Percentiles rank a stretch among this genome's conserved stretches.
Conservation (phyloP, 1,140 invertebrate genomes). For the Globodera ellingtonae region DNA sequence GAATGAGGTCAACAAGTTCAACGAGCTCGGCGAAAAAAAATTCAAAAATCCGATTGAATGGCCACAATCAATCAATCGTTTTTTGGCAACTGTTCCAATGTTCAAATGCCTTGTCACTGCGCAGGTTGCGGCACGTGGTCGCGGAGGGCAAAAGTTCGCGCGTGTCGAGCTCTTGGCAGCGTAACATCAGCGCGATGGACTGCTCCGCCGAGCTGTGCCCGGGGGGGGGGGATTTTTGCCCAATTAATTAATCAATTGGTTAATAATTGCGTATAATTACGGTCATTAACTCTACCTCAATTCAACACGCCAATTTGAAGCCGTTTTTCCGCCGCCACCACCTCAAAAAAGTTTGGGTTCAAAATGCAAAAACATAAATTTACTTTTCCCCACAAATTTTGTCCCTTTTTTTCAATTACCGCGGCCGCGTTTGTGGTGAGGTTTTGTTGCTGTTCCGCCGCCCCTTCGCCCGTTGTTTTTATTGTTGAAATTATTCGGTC, state of each 20-base stretch:
- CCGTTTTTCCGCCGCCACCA: too few relatives aligned
- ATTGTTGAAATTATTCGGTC: background rate
- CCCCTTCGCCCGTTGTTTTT: background rate
- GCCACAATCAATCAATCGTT: background rate
- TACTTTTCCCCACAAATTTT: background rate
- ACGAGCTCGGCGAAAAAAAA: too few relatives aligned
- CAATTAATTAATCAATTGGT: too few relatives aligned
- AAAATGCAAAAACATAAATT: too few relatives aligned
- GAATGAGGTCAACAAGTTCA: background rate
- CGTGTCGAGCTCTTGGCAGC: constrained; percentile 45
- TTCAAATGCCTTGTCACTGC: constrained; percentile 37
- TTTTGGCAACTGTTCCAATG: background rate
- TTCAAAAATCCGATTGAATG: background rate
- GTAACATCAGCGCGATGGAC: constrained; percentile 27
- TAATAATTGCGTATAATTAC: too few relatives aligned
- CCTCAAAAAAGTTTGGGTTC: too few relatives aligned
- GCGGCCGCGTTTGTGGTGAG: background rate
- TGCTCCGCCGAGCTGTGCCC: background rate
- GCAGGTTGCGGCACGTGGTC: constrained; percentile 42
- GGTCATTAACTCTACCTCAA: too few relatives aligned
- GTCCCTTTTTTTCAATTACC: background rate
- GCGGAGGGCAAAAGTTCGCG: constrained; percentile 38
- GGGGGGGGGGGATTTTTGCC: too few relatives aligned
- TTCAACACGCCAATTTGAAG: too few relatives aligned
- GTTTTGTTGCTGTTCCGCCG: background rate